phyloP scores from a whole-genome alignment of 2,888 invertebrate genomes.

The Synanthedon andrenaeformis region DNA sequence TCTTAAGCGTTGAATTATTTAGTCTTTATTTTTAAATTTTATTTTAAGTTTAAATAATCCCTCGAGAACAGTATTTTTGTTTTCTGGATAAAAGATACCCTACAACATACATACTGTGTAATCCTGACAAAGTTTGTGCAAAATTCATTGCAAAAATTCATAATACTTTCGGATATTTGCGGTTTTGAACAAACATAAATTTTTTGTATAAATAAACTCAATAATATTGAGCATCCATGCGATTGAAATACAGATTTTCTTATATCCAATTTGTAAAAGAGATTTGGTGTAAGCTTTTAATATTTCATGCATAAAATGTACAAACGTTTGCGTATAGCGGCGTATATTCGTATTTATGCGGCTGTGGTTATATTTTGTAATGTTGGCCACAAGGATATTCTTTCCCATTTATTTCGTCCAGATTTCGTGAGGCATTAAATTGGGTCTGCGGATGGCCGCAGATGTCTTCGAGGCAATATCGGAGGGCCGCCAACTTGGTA shows the following conservation, averaged over 20 bases:
- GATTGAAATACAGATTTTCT: not conserved
- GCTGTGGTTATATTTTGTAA: slow-evolving; percentile 9
- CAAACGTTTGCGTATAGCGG: slow-evolving; percentile 3
- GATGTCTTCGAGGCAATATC: slow-evolving; percentile 47
- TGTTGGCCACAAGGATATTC: slow-evolving; percentile 16
- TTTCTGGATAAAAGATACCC: too few relatives aligned
- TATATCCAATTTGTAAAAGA: not conserved
- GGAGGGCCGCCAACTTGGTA: slow-evolving; percentile 12
- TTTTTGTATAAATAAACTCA: too few relatives aligned
- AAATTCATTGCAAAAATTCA: too few relatives aligned
- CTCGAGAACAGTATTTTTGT: too few relatives aligned
- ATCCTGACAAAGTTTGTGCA: too few relatives aligned
- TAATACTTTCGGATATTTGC: too few relatives aligned
- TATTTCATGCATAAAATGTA: slow-evolving; percentile 8
- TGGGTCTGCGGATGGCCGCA: slow-evolving; percentile 50
- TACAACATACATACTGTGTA: too few relatives aligned
- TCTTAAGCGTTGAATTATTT: too few relatives aligned
- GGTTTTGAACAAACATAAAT: too few relatives aligned
- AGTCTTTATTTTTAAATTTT: too few relatives aligned
- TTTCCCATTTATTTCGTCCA: slow-evolving; percentile 48
- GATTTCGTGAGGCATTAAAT: slow-evolving; percentile 57
- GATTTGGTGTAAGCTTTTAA: slow-evolving; percentile 3
- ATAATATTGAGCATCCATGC: too few relatives aligned
- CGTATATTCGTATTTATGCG: slow-evolving; percentile 7
- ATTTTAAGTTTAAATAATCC: too few relatives aligned